Evolutionary conservation across 2,888 invertebrate species (phyloP).

Genomic region (Synergus laeviventris): DNA sequence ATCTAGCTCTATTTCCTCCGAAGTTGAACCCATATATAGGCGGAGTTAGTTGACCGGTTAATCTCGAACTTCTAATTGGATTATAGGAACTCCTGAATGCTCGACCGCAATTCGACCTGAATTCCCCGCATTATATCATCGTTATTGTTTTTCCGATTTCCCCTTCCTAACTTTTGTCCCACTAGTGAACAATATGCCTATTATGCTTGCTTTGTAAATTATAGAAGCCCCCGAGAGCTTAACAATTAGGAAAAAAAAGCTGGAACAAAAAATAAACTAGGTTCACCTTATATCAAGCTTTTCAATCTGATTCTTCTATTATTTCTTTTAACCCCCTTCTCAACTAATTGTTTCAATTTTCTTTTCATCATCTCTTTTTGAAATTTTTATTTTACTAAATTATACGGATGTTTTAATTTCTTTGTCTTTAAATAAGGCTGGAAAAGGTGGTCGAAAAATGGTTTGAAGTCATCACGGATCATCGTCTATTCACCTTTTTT

Average conservation of each 20-base stretch:
- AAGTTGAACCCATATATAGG: constrained; percentile 42
- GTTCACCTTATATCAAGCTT: background rate
- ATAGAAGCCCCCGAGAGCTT: background rate
- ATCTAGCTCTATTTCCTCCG: constrained; percentile 16
- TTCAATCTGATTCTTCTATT: background rate
- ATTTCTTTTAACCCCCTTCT: background rate
- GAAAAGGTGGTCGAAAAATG: background rate
- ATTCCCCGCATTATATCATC: constrained; percentile 27
- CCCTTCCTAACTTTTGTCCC: background rate
- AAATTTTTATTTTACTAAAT: background rate
- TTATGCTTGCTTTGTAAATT: background rate
- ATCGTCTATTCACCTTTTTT: too few species aligned
- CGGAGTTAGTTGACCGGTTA: constrained; percentile 52
- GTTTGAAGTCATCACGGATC: too few species aligned
- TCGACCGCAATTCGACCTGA: constrained; percentile 46
- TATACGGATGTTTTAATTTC: background rate
- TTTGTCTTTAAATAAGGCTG: background rate
- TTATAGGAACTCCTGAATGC: constrained; percentile 51
- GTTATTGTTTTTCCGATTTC: constrained; percentile 30
- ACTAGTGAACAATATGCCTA: constrained; percentile 5
- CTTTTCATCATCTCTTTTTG: background rate
- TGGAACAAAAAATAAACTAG: too few species aligned
- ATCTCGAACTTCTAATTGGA: constrained; percentile 56
- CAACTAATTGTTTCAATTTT: background rate
- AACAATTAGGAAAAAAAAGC: background rate